Base-by-base conservation (phyloP, 1,140 invertebrate species). In the Sarcophaga bullata region DNA sequence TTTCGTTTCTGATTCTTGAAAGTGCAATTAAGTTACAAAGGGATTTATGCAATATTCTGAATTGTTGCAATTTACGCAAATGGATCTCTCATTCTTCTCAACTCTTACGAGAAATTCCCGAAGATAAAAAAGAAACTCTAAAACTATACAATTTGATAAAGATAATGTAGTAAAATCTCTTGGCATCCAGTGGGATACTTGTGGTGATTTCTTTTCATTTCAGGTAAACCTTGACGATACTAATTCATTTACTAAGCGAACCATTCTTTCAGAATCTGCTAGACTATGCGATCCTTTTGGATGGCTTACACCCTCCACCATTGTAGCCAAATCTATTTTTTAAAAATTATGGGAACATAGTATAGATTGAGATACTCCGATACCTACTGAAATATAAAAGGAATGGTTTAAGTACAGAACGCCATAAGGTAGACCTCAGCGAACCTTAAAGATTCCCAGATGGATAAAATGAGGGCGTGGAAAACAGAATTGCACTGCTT, bases 281-380 rank as follows among this genome's bases (percentile, higher is more conserved):
- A 85, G 83, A 84, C 84, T 87, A 10, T 87, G 85, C 83, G 87
- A 89, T 68, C 85, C 86, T 0, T 54, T 88, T 62, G 87, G 88
- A 47, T 81, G 86, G 19, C 80, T 87, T 37, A 83, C 84, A 73
- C 87, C 87, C 6, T 84, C 86, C 11, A 81, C 87, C 13, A 80
- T 89, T 2, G 82, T 85, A 54, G 86, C 85, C 19, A 89, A 88
- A 84, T 54, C 86, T 11, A 73, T 88, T 11, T 49, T 90, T 13
- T 86, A 90, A 82, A 15, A 85, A 73, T 52, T 89, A 17, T 89
- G 86, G 88, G 17, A 10, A n/a, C n/a, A n/a, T n/a, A n/a, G n/a
- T n/a, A n/a, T n/a, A n/a, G 80, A 84, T 49, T 91, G 89, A 90
- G 89, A 90, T 75, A 86, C 86, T 6, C 50, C 76, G 3, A 75